Conservation (phyloP, 2,888 invertebrate genomes). For the Monochamus alternatus region DNA sequence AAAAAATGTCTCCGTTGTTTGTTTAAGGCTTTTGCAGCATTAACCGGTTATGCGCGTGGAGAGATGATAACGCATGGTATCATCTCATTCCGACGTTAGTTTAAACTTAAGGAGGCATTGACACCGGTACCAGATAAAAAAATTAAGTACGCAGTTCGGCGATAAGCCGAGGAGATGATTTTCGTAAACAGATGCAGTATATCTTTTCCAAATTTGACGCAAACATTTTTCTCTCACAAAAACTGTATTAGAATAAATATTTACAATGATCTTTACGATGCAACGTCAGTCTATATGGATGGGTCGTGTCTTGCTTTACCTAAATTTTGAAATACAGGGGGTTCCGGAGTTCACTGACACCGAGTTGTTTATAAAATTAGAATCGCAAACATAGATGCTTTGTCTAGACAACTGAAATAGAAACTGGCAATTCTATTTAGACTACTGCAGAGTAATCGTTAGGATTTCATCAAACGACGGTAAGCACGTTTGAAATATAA, state of each 20-base stretch:
- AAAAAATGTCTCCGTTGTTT: background rate
- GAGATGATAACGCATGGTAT: constrained; percentile 36
- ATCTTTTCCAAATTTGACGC: constrained; percentile 7
- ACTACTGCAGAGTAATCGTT: too few relatives aligned
- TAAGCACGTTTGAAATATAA: background rate
- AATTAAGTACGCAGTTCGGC: constrained; percentile 34
- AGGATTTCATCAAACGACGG: too few relatives aligned
- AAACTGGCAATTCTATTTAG: constrained; percentile 14
- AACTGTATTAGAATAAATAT: too few relatives aligned
- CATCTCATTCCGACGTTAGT: constrained; percentile 31
- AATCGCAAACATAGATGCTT: constrained; percentile 14
- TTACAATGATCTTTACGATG: too few relatives aligned
- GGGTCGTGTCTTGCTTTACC: background rate
- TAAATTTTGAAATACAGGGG: constrained; percentile 22
- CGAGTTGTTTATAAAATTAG: constrained; percentile 32
- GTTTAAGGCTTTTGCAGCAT: constrained; percentile 8
- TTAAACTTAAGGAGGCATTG: constrained; percentile 30
- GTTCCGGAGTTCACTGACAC: constrained; percentile 36
- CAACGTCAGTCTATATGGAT: background rate
- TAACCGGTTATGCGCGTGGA: constrained; percentile 6
- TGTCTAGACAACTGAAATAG: constrained; percentile 27
- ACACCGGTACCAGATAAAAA: constrained; percentile 32
- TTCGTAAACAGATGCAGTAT: constrained; percentile 3
- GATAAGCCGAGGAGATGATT: constrained; percentile 6
- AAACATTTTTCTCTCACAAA: too few relatives aligned